Conservation (phyloP, 2,888 invertebrate genomes). For the Chirona hameri region DNA sequence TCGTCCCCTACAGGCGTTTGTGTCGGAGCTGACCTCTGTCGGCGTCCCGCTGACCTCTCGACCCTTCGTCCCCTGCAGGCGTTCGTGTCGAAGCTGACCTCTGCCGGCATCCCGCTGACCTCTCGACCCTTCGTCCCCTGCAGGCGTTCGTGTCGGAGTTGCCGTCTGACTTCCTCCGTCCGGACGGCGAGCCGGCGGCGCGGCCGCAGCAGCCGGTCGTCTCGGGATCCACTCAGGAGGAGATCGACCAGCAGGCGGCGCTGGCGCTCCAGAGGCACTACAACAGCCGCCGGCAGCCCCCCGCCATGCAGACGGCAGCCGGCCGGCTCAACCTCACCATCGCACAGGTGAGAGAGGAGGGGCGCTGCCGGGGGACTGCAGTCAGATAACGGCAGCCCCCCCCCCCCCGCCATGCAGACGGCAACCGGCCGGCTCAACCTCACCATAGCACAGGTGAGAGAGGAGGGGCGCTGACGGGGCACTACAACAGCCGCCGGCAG, state of each 20-base stretch:
- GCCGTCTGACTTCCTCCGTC: conserved; percentile 13
- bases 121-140: too few species aligned
- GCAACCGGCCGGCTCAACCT: too few species aligned
- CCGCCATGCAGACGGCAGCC: conserved; percentile 49
- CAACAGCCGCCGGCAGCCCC: background rate
- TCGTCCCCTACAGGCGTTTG: too few species aligned
- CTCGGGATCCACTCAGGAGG: conserved; percentile 23
- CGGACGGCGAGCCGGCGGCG: background rate
- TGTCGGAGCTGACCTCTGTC: too few species aligned
- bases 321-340: conserved; percentile 81
- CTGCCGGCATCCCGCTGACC: too few species aligned
- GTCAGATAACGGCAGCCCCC: too few species aligned
- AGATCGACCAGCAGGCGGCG: conserved; percentile 41
- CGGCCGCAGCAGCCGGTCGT: background rate
- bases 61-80: too few species aligned
- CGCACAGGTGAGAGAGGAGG: conserved; percentile 60
- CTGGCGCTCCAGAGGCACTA: conserved; percentile 48
- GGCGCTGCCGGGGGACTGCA: too few species aligned
- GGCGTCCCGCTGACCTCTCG: too few species aligned
- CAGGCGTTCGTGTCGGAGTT: conserved; percentile 22
- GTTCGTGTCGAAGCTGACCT: too few species aligned
- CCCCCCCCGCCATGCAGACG: too few species aligned
- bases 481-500: conserved; percentile 35
- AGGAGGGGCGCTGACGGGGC: conserved; percentile 48
- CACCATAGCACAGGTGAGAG: too few species aligned